phyloP scores from a whole-genome alignment of 2,113 vertebrate species.

The Poecilia latipinna region DNA sequence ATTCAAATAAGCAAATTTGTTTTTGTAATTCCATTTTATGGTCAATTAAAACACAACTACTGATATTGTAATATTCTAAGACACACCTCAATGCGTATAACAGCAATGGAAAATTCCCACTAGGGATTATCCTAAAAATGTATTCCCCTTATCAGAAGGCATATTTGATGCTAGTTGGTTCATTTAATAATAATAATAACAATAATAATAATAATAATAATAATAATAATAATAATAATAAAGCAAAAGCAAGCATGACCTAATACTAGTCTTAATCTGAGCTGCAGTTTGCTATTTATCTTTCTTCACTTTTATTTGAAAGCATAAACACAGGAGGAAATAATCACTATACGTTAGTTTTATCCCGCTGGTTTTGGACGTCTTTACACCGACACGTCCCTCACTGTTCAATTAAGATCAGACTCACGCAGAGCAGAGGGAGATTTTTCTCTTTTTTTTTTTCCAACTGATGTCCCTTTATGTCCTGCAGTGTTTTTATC shows the following conservation, averaged over 20 bases:
- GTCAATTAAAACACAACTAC: too few relatives aligned
- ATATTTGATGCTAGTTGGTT: neutral
- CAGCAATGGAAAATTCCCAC: conserved; percentile 20
- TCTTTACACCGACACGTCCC: conserved; percentile 12
- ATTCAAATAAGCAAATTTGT: too few relatives aligned
- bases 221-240: neutral
- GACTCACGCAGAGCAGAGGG: conserved; percentile 21
- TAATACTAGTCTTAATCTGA: neutral
- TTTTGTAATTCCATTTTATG: too few relatives aligned
- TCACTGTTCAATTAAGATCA: conserved; percentile 34
- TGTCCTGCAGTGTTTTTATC: conserved; percentile 23
- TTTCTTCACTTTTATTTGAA: conserved; percentile 31
- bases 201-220: neutral
- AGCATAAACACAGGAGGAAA: conserved; percentile 19
- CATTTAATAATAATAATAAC: neutral
- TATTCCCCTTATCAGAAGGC: neutral
- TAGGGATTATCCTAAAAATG: neutral
- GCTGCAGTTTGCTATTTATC: conserved; percentile 18
- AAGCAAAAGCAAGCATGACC: too few relatives aligned
- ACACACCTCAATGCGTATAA: conserved; percentile 22
- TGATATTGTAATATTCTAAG: too few relatives aligned
- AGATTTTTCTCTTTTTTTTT: conserved; percentile 2
- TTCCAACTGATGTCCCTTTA: conserved; percentile 10
- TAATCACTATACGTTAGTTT: conserved; percentile 30
- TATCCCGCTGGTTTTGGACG: conserved; percentile 15